These are phyloP conservation scores for Noctua janthina DNA, from an alignment of 2,888 invertebrate genomes.

Conservation along the genomic window DNA sequence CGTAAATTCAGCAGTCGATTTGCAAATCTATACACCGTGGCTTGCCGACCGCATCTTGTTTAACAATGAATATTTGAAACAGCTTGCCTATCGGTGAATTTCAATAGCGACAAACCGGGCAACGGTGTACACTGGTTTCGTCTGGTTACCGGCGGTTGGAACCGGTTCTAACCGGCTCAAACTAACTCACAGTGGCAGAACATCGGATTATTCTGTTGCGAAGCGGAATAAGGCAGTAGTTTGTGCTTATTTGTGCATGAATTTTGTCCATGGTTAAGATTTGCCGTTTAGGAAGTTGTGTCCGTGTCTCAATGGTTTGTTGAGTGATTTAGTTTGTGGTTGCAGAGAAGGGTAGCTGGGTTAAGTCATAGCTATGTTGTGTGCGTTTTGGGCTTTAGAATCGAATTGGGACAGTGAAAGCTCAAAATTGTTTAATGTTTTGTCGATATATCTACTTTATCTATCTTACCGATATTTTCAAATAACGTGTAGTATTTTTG, in stretches of 20 bases:
- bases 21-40: slow-evolving; percentile 55
- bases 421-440: neutral
- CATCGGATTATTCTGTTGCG: slow-evolving; percentile 61
- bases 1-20: slow-evolving; percentile 53
- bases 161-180: slow-evolving; percentile 46
- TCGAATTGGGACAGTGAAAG: neutral
- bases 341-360: neutral
- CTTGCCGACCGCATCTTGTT: slow-evolving; percentile 52
- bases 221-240: slow-evolving; percentile 56
- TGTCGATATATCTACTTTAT: neutral
- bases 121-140: slow-evolving; percentile 48
- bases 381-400: slow-evolving; percentile 3
- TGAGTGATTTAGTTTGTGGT: slow-evolving; percentile 45
- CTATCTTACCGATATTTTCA: neutral
- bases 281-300: slow-evolving; percentile 49
- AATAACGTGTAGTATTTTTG: neutral
- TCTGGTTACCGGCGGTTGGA: slow-evolving; percentile 52
- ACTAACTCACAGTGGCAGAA: slow-evolving; percentile 59
- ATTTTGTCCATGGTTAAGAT: slow-evolving; percentile 59
- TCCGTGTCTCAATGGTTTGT: slow-evolving; percentile 44
- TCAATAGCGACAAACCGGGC: slow-evolving; percentile 61
- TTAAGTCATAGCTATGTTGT: neutral
- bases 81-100: slow-evolving; percentile 62
- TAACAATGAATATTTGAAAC: slow-evolving; percentile 68
- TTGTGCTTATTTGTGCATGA: slow-evolving; percentile 60